A percentile compares a stretch with the other conserved stretches of the same genome.
These are phyloP conservation scores for Ancistrus triradiatus DNA, from an alignment of 2,113 vertebrate species.

Conservation along the genomic window DNA sequence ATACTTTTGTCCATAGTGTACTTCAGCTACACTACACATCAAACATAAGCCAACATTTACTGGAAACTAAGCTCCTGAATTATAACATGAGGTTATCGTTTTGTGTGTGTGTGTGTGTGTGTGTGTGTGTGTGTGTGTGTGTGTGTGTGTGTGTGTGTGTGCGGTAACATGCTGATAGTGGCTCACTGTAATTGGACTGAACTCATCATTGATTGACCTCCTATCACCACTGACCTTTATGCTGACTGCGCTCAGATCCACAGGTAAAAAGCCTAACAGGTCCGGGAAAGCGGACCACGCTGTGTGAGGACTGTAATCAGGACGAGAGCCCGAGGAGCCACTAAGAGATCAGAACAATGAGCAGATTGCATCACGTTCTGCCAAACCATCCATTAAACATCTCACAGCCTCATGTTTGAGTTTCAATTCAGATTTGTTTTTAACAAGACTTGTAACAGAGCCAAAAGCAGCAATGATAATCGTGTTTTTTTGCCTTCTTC, in stretches of 20 bases:
- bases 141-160: conserved; percentile 9
- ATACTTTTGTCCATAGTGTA: too few relatives aligned
- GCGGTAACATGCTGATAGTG: conserved; percentile 7
- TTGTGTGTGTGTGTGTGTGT: conserved; percentile 4
- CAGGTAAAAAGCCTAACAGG: conserved; percentile 18
- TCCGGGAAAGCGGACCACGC: conserved; percentile 29
- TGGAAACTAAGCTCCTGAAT: too few relatives aligned
- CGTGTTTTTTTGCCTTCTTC: too few relatives aligned
- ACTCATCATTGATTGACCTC: conserved; percentile 30
- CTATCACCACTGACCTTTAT: conserved; percentile 28
- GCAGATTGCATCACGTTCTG: neutral
- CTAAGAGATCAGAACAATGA: conserved; percentile 9
- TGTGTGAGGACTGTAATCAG: conserved; percentile 18
- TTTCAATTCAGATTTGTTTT: too few relatives aligned
- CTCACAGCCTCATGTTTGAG: neutral
- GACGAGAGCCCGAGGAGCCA: conserved; percentile 8
- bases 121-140: conserved; percentile 8
- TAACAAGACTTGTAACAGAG: too few relatives aligned
- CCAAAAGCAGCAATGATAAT: too few relatives aligned
- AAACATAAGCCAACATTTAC: too few relatives aligned
- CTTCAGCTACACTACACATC: too few relatives aligned
- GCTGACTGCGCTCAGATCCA: conserved; percentile 6
- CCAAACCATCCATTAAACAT: neutral
- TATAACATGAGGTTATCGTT: too few relatives aligned
- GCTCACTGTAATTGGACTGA: conserved; percentile 35